Evolutionary conservation across 2,888 invertebrate species (phyloP).

Genomic region (Netelia virgata): DNA sequence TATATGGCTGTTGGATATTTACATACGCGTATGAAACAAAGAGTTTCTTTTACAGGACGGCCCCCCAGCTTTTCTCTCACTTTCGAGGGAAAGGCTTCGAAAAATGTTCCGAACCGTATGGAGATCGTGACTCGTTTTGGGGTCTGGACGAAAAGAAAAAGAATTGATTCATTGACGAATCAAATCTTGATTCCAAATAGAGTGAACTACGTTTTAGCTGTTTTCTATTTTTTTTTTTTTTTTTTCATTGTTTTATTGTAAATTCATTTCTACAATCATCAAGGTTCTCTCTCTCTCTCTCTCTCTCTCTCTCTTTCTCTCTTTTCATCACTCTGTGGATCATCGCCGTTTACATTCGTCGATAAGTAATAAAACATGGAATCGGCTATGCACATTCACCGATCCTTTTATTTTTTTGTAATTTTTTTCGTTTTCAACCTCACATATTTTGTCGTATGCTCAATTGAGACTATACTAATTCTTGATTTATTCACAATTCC

Average conservation of each 20-base stretch:
- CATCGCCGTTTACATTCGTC: slow-evolving; percentile 78
- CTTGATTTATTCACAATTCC: slow-evolving; percentile 55
- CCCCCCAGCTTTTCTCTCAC: too few relatives aligned
- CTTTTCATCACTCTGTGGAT: slow-evolving; percentile 65
- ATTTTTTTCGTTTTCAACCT: neutral
- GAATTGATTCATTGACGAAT: slow-evolving; percentile 13
- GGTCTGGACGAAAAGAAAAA: slow-evolving; percentile 19
- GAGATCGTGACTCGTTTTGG: slow-evolving; percentile 26
- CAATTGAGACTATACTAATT: slow-evolving; percentile 37
- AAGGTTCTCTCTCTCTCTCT: slow-evolving; percentile 62
- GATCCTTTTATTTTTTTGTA: slow-evolving; percentile 19
- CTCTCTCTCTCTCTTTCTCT: slow-evolving; percentile 22
- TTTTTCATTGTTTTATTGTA: slow-evolving; percentile 79
- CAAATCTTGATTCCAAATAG: slow-evolving; percentile 33
- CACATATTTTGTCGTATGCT: slow-evolving; percentile 24
- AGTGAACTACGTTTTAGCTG: slow-evolving; percentile 23
- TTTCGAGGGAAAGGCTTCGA: too few relatives aligned
- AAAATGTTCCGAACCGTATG: neutral
- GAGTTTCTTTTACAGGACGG: neutral
- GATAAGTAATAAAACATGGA: slow-evolving; percentile 81
- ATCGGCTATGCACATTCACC: slow-evolving; percentile 66
- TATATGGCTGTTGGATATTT: slow-evolving; percentile 85
- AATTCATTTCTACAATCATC: slow-evolving; percentile 82
- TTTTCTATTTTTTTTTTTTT: neutral
- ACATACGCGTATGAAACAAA: slow-evolving; percentile 73